phyloP scores from a whole-genome alignment of 2,888 invertebrate genomes.

The Rhimphoctona megacephalus region DNA sequence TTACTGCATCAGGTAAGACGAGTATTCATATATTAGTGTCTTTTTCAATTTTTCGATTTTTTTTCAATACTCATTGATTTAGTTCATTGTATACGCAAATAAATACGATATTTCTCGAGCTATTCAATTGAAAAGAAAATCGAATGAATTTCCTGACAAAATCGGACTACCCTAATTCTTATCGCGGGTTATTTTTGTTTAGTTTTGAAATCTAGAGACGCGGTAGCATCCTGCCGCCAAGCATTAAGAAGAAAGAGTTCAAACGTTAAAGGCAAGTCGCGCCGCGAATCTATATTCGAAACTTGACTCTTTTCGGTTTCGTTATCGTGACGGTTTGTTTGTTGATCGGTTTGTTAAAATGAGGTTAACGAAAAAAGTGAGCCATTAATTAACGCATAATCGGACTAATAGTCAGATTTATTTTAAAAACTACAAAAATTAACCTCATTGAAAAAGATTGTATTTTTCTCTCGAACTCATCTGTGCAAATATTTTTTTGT shows the following conservation, averaged over 20 bases:
- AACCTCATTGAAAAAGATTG: too few relatives aligned
- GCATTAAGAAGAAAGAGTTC: too few relatives aligned
- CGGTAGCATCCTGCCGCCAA: too few relatives aligned
- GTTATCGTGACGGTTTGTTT: neutral
- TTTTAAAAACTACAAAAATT: too few relatives aligned
- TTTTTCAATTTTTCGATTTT: neutral
- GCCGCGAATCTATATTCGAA: too few relatives aligned
- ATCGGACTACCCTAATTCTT: neutral
- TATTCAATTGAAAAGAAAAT: neutral
- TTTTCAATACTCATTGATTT: neutral
- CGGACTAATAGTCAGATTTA: too few relatives aligned
- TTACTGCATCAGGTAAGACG: neutral
- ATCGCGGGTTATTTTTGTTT: neutral
- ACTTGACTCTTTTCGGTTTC: too few relatives aligned
- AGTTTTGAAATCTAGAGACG: neutral
- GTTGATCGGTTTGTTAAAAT: neutral
- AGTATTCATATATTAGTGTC: neutral
- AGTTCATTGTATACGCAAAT: neutral
- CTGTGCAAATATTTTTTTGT: neutral
- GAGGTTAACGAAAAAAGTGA: neutral
- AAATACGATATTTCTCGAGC: neutral
- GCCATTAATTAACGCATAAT: neutral
- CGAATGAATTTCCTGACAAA: neutral
- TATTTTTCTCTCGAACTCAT: neutral
- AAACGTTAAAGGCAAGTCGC: too few relatives aligned